Conservation (phyloP, 2,113 vertebrate genomes). For the Ploceus nigricollis region DNA sequence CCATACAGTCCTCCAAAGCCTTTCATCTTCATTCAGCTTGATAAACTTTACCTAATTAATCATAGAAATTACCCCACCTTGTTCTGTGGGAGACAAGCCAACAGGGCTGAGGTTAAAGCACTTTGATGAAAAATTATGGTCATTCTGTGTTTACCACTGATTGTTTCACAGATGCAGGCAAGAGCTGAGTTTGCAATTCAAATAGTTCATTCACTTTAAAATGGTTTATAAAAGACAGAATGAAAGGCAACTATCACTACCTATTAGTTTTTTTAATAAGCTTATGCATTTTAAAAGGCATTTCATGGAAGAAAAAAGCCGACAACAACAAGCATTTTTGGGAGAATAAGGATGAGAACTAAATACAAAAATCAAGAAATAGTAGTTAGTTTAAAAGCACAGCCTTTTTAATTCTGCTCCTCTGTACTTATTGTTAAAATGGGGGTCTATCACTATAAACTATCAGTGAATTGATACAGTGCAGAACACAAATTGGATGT, state of each 20-base stretch:
- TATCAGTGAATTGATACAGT: neutral
- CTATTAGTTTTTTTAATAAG: neutral
- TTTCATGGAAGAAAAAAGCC: neutral
- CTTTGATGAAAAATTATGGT: conserved; percentile 17
- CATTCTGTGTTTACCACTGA: neutral
- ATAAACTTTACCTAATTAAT: conserved; percentile 5
- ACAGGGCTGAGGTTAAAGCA: neutral
- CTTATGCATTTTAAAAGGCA: neutral
- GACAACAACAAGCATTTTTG: neutral
- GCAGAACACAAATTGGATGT: neutral
- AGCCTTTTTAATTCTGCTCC: neutral
- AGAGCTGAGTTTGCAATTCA: conserved; percentile 32
- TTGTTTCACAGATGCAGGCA: neutral
- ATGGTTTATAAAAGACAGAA: neutral
- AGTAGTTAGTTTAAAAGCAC: neutral
- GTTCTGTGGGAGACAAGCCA: neutral
- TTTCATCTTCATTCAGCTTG: neutral
- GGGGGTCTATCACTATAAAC: neutral
- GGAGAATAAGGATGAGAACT: neutral
- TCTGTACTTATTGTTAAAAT: neutral
- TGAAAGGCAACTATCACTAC: neutral
- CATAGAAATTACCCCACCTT: neutral
- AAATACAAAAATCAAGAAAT: neutral
- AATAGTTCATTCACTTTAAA: neutral
- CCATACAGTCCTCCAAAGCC: neutral